These are phyloP conservation scores for Mesocricetus auratus DNA, from an alignment of 2,113 vertebrate species.

Conservation along the genomic window DNA sequence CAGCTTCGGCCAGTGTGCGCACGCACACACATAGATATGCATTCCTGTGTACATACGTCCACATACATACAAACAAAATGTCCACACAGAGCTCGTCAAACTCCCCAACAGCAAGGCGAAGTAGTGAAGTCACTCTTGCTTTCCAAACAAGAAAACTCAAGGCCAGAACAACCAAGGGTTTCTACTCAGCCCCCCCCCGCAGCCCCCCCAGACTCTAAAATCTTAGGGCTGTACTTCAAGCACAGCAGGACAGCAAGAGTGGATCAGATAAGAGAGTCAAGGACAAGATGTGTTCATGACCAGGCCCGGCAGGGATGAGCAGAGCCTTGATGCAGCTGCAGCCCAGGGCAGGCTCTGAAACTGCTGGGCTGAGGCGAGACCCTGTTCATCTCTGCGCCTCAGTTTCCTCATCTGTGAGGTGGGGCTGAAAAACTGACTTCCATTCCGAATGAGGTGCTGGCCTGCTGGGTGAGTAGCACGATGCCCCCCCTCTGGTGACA, in stretches of 20 bases:
- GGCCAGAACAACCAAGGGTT: not conserved
- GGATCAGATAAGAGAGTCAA: not conserved
- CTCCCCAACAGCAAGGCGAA: not conserved
- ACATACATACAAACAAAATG: not conserved
- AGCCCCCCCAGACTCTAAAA: not conserved
- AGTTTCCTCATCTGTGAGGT: conserved; percentile 28
- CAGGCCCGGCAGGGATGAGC: not conserved
- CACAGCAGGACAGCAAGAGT: not conserved
- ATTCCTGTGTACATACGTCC: too few relatives aligned
- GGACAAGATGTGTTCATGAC: not conserved
- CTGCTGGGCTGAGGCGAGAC: not conserved
- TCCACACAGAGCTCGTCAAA: not conserved
- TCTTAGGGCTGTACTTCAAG: not conserved
- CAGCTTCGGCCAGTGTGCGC: not conserved
- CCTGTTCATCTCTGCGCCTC: not conserved
- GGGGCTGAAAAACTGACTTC: not conserved
- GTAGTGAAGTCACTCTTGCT: not conserved
- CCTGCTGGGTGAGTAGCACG: not conserved
- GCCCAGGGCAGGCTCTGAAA: not conserved
- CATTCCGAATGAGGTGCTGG: not conserved
- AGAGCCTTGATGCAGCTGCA: not conserved
- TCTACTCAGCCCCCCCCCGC: not conserved
- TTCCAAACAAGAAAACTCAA: not conserved
- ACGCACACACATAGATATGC: not conserved
- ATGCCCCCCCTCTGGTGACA: not conserved